Evolutionary conservation across 2,113 vertebrate species (phyloP).

Genomic region (Apistogramma diplotaenia): DNA sequence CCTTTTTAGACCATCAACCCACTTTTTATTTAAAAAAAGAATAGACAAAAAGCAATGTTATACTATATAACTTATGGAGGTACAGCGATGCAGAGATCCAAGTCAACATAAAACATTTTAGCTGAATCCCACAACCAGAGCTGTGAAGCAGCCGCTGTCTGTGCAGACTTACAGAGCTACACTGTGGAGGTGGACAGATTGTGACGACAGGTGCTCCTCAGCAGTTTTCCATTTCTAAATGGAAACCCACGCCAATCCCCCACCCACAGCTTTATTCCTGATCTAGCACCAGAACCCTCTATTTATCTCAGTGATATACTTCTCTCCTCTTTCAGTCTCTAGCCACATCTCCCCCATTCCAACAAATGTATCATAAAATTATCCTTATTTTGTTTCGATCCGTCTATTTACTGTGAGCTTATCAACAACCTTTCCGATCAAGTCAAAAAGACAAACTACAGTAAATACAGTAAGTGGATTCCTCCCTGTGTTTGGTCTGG

Average conservation of each 20-base stretch:
- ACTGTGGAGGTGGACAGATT: constrained; percentile 65
- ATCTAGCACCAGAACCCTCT: constrained; percentile 13
- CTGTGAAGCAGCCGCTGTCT: constrained; percentile 24
- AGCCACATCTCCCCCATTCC: background rate
- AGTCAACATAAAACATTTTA: background rate
- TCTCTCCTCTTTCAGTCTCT: background rate
- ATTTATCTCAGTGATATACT: constrained; percentile 18
- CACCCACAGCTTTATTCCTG: constrained; percentile 29
- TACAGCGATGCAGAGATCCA: background rate
- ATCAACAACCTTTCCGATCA: background rate
- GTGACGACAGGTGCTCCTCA: constrained; percentile 68
- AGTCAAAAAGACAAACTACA: background rate
- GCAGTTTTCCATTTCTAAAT: constrained; percentile 57
- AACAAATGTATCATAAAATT: background rate
- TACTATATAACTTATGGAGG: too few relatives aligned
- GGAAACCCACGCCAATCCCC: constrained; percentile 41
- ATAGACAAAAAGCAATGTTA: background rate
- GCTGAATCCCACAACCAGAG: background rate
- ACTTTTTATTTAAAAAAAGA: background rate
- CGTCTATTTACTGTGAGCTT: background rate
- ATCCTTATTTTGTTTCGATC: background rate
- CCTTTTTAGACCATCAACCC: background rate
- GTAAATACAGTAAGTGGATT: background rate
- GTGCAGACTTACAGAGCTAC: constrained; percentile 18
- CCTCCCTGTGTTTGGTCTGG: background rate